These are phyloP conservation scores for Seriola dumerili DNA, from an alignment of 2,113 vertebrate genomes.

Conservation along the genomic window DNA sequence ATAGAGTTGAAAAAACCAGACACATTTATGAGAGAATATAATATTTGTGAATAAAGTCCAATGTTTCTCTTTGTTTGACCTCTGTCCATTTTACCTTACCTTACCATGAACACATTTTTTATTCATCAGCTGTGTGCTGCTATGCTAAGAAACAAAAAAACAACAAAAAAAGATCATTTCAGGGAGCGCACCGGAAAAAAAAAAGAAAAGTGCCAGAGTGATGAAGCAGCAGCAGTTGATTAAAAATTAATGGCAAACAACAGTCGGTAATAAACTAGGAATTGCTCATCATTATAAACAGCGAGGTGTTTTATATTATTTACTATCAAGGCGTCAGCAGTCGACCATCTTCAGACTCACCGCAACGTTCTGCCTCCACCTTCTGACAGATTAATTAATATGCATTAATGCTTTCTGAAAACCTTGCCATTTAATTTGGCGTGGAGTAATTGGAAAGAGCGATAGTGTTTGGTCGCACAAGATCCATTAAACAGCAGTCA, in stretches of 20 bases:
- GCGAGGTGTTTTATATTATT: slow-evolving; percentile 75
- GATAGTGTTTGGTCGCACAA: slow-evolving; percentile 56
- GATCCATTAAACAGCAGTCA: slow-evolving; percentile 68
- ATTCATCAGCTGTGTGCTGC: slow-evolving; percentile 10
- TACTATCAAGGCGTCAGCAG: slow-evolving; percentile 62
- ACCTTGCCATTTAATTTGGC: slow-evolving; percentile 72
- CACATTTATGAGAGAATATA: too few relatives aligned
- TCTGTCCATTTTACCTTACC: background rate
- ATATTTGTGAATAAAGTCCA: too few relatives aligned
- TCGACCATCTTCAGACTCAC: slow-evolving; percentile 43
- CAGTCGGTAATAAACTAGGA: slow-evolving; percentile 75
- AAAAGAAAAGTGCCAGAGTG: slow-evolving; percentile 18
- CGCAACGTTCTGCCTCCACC: slow-evolving; percentile 36
- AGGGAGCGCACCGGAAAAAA: background rate
- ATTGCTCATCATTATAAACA: slow-evolving; percentile 78
- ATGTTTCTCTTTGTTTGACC: background rate
- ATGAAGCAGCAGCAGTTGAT: slow-evolving; percentile 69
- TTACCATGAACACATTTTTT: background rate
- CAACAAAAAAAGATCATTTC: slow-evolving; percentile 30
- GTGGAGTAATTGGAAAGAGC: slow-evolving; percentile 71
- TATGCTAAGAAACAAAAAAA: background rate
- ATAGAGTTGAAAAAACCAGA: too few relatives aligned
- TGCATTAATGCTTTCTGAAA: slow-evolving; percentile 76
- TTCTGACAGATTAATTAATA: slow-evolving; percentile 77
- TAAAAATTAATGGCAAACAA: slow-evolving; percentile 80